These are phyloP conservation scores for Hipposideros armiger DNA, from an alignment of 2,113 vertebrate species.

Conservation along the genomic window DNA sequence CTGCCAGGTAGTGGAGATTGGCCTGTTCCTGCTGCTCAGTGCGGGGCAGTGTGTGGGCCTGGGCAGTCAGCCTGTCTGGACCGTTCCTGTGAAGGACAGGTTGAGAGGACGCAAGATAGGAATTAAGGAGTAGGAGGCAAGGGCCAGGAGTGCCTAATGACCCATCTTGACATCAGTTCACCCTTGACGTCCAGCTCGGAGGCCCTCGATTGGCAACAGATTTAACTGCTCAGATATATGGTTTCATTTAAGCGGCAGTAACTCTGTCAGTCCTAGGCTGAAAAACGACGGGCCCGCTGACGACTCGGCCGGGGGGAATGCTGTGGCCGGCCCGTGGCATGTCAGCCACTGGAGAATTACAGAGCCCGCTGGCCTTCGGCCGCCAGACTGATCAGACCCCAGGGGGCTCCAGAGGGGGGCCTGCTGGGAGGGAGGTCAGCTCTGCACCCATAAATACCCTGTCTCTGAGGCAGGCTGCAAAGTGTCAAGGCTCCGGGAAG, in stretches of 20 bases:
- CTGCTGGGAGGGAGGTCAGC: conserved; percentile 66
- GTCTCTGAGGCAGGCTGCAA: conserved; percentile 27
- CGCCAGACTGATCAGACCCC: conserved; percentile 56
- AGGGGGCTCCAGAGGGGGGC: conserved; percentile 29
- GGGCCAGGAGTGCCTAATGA: neutral
- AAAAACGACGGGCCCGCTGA: conserved; percentile 11
- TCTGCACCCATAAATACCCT: conserved; percentile 75
- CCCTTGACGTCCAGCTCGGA: neutral
- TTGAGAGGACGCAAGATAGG: neutral
- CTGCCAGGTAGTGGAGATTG: neutral
- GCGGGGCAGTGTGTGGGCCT: neutral
- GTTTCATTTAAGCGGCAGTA: conserved; percentile 38
- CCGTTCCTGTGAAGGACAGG: neutral
- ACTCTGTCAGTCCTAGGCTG: conserved; percentile 67
- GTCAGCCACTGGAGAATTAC: conserved; percentile 72
- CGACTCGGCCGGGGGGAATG: neutral
- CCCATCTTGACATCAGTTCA: conserved; percentile 13
- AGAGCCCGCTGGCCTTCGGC: conserved; percentile 70
- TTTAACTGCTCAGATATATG: conserved; percentile 45
- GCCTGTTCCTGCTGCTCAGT: neutral
- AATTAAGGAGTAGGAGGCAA: neutral
- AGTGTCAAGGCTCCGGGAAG: conserved; percentile 68
- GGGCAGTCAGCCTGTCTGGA: neutral
- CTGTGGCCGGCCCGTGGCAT: neutral
- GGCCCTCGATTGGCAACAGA: conserved; percentile 12